These are phyloP conservation scores for Rhopalosiphum padi DNA, from an alignment of 1,140 invertebrate species.

Conservation along the genomic window DNA sequence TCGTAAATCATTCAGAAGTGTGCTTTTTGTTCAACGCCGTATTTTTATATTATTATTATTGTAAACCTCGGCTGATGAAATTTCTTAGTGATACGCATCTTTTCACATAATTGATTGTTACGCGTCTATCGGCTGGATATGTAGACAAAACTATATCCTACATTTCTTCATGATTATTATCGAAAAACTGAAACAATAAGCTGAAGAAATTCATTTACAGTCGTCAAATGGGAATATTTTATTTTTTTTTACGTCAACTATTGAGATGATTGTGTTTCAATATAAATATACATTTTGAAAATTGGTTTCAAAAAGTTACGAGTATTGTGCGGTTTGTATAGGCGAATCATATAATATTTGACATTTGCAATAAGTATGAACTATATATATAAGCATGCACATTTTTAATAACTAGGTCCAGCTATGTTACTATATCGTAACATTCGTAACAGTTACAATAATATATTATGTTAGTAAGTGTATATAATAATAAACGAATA, in stretches of 20 bases:
- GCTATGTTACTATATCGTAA: not conserved
- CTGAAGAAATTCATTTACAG: not conserved
- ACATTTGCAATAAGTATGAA: not conserved
- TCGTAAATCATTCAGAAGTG: not conserved
- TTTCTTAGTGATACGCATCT: conserved; percentile 22
- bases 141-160: not conserved
- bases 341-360: not conserved
- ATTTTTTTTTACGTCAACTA: not conserved
- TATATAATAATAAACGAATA: not conserved
- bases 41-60: conserved; percentile 2
- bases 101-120: conserved; percentile 24
- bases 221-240: not conserved
- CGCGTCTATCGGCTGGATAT: not conserved
- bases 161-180: not conserved
- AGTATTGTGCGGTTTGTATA: not conserved
- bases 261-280: not conserved
- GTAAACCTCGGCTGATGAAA: not conserved
- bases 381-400: no score
- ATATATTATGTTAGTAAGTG: not conserved
- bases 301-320: not conserved
- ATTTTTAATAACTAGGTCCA: not conserved
- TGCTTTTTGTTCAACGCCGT: not conserved
- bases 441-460: not conserved
- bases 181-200: not conserved
- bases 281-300: not conserved